phyloP scores from a whole-genome alignment of 2,797 vertebrate genomes.

The Crotalus adamanteus region DNA sequence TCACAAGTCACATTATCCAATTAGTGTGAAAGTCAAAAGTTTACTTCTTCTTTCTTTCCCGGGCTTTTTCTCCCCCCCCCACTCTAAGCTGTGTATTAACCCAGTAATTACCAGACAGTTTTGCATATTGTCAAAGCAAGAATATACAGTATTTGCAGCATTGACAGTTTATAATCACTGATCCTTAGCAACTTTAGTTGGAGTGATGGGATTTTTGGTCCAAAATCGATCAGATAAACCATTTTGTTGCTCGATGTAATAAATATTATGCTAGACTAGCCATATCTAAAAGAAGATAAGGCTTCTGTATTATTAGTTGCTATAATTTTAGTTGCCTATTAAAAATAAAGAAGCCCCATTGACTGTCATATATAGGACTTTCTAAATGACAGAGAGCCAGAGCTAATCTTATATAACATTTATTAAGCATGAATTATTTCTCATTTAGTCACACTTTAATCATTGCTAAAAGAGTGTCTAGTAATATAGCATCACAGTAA shows the following conservation, averaged over 20 bases:
- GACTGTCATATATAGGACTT: not conserved
- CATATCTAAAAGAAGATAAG: not conserved
- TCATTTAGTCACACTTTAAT: not conserved
- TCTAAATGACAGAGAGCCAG: not conserved
- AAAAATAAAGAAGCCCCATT: not conserved
- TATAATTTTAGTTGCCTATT: not conserved
- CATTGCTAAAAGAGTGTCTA: not conserved
- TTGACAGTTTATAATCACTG: not conserved
- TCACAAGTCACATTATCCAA: no score
- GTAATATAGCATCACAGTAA: not conserved
- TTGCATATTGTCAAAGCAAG: no score
- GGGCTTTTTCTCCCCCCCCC: no score
- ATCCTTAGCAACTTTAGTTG: not conserved
- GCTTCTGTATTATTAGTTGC: not conserved
- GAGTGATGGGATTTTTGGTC: not conserved
- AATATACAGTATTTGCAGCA: no score
- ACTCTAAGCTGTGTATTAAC: no score
- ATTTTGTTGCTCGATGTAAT: not conserved
- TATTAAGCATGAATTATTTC: not conserved
- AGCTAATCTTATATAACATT: not conserved
- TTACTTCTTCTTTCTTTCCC: no score
- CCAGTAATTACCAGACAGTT: no score
- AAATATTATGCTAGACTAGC: not conserved
- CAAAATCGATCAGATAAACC: not conserved
- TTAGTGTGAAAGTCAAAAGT: no score